Conservation (phyloP, 2,113 vertebrate genomes). For the cattle (Bos taurus) region ARS-UCD2.0 NC_037337.1:101589001-101589500, state of each 20-base stretch:
- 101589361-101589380: background rate
- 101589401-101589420: background rate
- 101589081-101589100: background rate
- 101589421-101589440: background rate
- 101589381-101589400: background rate
- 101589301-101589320: background rate
- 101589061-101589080: background rate
- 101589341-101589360: background rate
- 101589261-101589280: background rate
- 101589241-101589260: background rate
- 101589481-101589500: background rate
- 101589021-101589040: background rate
- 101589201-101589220: background rate
- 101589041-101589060: background rate
- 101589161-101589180: background rate
- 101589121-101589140: background rate
- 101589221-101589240: background rate
- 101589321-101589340: background rate
- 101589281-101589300: background rate
- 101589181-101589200: background rate
- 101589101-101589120: background rate
- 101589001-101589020: background rate
- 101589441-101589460: background rate
- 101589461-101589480: background rate
- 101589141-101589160: background rate